These are phyloP conservation scores for Pterophyllum scalare DNA, from an alignment of 2,113 vertebrate species.

Conservation along the genomic window DNA sequence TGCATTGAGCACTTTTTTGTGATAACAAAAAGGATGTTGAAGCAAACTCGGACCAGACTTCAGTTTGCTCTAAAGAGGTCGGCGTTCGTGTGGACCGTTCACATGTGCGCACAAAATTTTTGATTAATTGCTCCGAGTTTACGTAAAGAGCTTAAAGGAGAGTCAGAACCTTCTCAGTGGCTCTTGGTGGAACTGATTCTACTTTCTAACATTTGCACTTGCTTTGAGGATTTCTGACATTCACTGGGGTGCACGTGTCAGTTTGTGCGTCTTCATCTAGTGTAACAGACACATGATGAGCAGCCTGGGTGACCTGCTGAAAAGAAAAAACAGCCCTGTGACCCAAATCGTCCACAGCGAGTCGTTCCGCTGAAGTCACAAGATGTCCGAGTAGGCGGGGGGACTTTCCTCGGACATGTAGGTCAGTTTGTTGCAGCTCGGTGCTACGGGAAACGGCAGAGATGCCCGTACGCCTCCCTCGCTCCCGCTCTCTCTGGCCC, in stretches of 20 bases:
- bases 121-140: too few relatives aligned
- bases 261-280: neutral
- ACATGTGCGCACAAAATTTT: too few relatives aligned
- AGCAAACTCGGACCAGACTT: too few relatives aligned
- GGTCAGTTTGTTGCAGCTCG: slow-evolving; percentile 6
- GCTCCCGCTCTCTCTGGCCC: too few relatives aligned
- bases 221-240: neutral
- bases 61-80: too few relatives aligned
- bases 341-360: slow-evolving; percentile 5
- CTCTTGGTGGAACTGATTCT: too few relatives aligned
- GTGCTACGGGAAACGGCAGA: neutral
- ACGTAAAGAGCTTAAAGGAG: too few relatives aligned
- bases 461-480: neutral
- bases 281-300: slow-evolving; percentile 3
- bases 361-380: neutral
- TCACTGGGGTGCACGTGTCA: neutral
- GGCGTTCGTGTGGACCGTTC: too few relatives aligned
- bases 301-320: neutral
- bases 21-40: too few relatives aligned
- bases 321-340: slow-evolving; percentile 12
- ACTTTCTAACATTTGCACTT: neutral
- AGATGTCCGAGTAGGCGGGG: neutral
- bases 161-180: too few relatives aligned
- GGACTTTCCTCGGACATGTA: slow-evolving; percentile 41
- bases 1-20: too few relatives aligned